A percentile compares a stretch with the other conserved stretches of the same genome.
Conservation (phyloP, 2,888 invertebrate genomes). For the Tiliacea aurago region DNA sequence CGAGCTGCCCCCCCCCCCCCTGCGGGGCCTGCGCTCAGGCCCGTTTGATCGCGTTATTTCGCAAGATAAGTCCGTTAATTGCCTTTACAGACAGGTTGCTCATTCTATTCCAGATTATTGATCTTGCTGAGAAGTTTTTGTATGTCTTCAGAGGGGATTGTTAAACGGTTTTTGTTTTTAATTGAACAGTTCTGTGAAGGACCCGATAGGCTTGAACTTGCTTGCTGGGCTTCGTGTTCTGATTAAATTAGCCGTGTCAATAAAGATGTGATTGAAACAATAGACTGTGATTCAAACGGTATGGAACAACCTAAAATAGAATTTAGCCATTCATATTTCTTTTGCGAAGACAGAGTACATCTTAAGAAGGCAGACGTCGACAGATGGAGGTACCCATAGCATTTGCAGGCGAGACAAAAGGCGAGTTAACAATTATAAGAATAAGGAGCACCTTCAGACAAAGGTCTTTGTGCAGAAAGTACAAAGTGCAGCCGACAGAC, state of each 20-base stretch:
- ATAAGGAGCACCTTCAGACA: slow-evolving; percentile 69
- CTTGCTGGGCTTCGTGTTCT: slow-evolving; percentile 47
- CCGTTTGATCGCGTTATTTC: slow-evolving; percentile 85
- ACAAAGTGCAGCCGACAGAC: slow-evolving; percentile 54
- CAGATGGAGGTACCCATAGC: slow-evolving; percentile 47
- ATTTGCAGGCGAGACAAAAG: slow-evolving; percentile 59
- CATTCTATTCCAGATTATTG: slow-evolving; percentile 83
- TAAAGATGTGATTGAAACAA: slow-evolving; percentile 14
- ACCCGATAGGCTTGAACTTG: slow-evolving; percentile 58
- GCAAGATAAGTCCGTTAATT: slow-evolving; percentile 88
- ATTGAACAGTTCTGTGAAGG: slow-evolving; percentile 72
- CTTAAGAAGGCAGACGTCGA: slow-evolving; percentile 44
- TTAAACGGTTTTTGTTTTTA: slow-evolving; percentile 82
- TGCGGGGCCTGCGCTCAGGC: slow-evolving; percentile 37
- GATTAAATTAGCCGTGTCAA: slow-evolving; percentile 31
- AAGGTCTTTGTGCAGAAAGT: slow-evolving; percentile 69
- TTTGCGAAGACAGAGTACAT: slow-evolving; percentile 17
- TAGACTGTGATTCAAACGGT: background rate
- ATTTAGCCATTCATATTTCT: slow-evolving; percentile 12
- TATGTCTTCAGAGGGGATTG: slow-evolving; percentile 83
- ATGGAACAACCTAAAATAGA: background rate
- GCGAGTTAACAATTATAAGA: slow-evolving; percentile 64
- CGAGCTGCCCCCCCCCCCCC: slow-evolving; percentile 50
- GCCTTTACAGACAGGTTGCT: slow-evolving; percentile 86
- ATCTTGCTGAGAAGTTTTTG: slow-evolving; percentile 83